phyloP scores from a whole-genome alignment of 2,113 vertebrate genomes.

The Pachypanchax playfairii region DNA sequence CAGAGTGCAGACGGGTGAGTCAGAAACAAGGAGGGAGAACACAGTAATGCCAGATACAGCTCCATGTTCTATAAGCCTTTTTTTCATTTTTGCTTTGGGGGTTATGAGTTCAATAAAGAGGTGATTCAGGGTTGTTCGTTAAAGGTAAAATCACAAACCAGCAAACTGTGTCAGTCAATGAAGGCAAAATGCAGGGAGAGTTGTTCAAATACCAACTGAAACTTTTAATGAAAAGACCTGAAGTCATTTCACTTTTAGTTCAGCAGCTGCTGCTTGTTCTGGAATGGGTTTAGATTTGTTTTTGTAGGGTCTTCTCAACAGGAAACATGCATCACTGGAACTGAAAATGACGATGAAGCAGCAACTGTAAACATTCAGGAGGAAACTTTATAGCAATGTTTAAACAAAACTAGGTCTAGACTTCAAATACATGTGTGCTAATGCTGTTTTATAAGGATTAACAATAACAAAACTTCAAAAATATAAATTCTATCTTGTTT shows the following conservation, averaged over 20 bases:
- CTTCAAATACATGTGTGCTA: not conserved
- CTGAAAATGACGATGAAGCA: not conserved
- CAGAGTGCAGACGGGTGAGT: slow-evolving; percentile 25
- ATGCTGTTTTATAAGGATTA: not conserved
- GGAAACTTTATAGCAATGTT: no score
- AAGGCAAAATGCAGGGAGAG: slow-evolving; percentile 2
- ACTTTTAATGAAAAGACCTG: slow-evolving; percentile 16
- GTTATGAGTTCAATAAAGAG: slow-evolving; percentile 22
- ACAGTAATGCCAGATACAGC: slow-evolving; percentile 13
- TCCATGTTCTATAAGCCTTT: slow-evolving; percentile 26
- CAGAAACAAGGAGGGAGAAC: slow-evolving; percentile 5
- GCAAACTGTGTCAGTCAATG: not conserved
- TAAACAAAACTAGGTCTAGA: not conserved
- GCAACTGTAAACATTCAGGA: no score
- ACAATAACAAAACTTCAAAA: not conserved
- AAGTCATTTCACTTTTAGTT: not conserved
- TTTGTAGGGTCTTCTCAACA: not conserved
- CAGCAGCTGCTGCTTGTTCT: not conserved
- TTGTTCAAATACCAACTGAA: not conserved
- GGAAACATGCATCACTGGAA: not conserved
- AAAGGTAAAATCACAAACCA: slow-evolving; percentile 11
- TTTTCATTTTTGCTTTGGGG: slow-evolving; percentile 22
- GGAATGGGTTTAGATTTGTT: not conserved
- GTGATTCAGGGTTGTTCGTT: slow-evolving; percentile 14
- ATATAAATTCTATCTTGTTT: not conserved